Evolutionary conservation across 2,888 invertebrate genomes (phyloP).

Genomic region (Trichacis sp.): DNA sequence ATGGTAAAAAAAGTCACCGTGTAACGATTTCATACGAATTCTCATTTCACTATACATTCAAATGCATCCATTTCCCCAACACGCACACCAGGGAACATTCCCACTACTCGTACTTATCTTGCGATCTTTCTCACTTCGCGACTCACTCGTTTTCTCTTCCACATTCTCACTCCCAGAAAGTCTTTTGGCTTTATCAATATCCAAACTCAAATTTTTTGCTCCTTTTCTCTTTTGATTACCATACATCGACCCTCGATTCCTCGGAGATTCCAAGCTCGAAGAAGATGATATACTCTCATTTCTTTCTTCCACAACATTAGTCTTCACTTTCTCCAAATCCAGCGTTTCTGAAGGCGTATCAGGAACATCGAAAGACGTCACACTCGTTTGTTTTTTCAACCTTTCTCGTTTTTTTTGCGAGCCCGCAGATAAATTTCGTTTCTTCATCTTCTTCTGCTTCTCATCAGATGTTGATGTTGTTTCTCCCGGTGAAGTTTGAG

Average conservation of each 20-base stretch:
- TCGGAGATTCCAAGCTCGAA: conserved; percentile 68
- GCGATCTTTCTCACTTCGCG: conserved; percentile 71
- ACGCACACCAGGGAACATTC: conserved; percentile 86
- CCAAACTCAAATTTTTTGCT: conserved; percentile 55
- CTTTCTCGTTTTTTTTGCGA: conserved; percentile 47
- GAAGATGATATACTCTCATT: conserved; percentile 66
- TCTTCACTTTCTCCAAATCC: conserved; percentile 20
- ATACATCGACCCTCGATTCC: conserved; percentile 55
- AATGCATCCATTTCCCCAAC: conserved; percentile 86
- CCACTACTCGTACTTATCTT: conserved; percentile 78
- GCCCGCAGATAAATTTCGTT: conserved; percentile 30
- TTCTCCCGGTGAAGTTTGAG: conserved; percentile 56
- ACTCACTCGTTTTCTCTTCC: conserved; percentile 75
- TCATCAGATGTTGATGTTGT: no score
- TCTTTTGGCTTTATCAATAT: conserved; percentile 42
- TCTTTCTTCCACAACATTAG: conserved; percentile 54
- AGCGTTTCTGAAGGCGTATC: conserved; percentile 44
- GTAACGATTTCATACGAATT: no score
- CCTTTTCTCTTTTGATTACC: conserved; percentile 60
- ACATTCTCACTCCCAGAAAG: conserved; percentile 44
- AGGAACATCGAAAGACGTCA: conserved; percentile 49
- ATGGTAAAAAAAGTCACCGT: no score
- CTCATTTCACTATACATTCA: conserved; percentile 60
- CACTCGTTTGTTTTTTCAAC: conserved; percentile 54
- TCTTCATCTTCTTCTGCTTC: conserved; percentile 36